A percentile compares a stretch with the other conserved stretches of the same genome.
Evolutionary conservation across 30 jellyfish, hydroid and myxozoan genomes (phyloP).

Genomic region (Aurelia aurita): DNA sequence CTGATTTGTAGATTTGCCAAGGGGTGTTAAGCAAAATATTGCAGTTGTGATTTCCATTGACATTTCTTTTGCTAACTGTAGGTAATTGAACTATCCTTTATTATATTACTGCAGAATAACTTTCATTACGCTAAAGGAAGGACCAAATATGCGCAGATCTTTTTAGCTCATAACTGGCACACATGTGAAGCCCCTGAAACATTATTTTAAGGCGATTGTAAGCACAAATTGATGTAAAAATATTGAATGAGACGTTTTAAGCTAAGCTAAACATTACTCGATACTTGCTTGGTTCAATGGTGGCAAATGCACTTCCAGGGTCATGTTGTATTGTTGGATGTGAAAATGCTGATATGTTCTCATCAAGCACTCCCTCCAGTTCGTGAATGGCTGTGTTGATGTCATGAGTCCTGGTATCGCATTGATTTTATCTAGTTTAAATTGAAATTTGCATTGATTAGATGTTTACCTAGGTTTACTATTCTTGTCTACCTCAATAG

Average conservation of each 20-base stretch:
- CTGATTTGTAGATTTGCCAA: too few relatives aligned
- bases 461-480: too few relatives aligned
- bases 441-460: too few relatives aligned
- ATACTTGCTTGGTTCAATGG: background rate
- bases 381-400: conserved; percentile 82
- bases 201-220: background rate
- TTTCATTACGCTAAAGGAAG: background rate
- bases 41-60: too few relatives aligned
- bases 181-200: conserved; percentile 38
- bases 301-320: conserved; percentile 60
- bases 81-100: too few relatives aligned
- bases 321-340: background rate
- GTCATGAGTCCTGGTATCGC: conserved; percentile 69
- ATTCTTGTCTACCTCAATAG: too few relatives aligned
- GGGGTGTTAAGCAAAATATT: too few relatives aligned
- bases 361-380: conserved; percentile 74
- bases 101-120: too few relatives aligned
- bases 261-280: too few relatives aligned
- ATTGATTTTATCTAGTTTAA: background rate
- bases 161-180: conserved; percentile 14
- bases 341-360: conserved; percentile 8
- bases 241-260: too few relatives aligned
- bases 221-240: too few relatives aligned
- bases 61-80: too few relatives aligned
- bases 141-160: conserved; percentile 1